Evolutionary conservation across 2,113 vertebrate genomes (phyloP).

Genomic region (Lagopus muta): DNA sequence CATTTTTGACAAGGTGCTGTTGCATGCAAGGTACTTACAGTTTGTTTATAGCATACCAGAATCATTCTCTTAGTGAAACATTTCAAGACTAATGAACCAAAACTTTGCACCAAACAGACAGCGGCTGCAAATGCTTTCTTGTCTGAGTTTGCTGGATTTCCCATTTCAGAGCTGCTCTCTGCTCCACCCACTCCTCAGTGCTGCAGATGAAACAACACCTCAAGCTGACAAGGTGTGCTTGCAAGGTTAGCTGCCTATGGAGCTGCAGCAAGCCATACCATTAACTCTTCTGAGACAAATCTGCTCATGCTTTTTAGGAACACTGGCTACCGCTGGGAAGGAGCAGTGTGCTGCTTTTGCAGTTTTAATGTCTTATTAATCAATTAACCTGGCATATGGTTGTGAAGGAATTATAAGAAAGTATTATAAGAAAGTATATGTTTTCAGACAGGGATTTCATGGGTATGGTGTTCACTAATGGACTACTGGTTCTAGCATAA

Average conservation of each 20-base stretch:
- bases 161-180: conserved; percentile 72
- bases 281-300: conserved; percentile 36
- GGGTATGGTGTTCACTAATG: accelerated
- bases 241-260: background rate
- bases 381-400: background rate
- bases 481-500: background rate
- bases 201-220: conserved; percentile 83
- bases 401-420: background rate
- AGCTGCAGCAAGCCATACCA: background rate
- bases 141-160: conserved; percentile 68
- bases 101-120: conserved; percentile 47
- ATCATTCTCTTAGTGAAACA: conserved; percentile 47
- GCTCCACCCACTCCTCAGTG: conserved; percentile 65
- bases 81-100: conserved; percentile 75
- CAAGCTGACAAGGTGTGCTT: conserved; percentile 67
- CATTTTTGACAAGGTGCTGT: conserved; percentile 33
- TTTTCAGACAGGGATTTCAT: background rate
- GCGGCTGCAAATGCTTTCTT: conserved; percentile 26
- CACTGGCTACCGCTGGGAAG: background rate
- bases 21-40: background rate
- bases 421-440: background rate
- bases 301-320: accelerated
- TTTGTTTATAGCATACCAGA: conserved; percentile 30
- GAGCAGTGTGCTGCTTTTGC: background rate
- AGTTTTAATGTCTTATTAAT: background rate